A percentile compares a stretch with the other conserved stretches of the same genome.
Conservation (phyloP, 2,113 vertebrate species). For the Vanacampus margaritifer region DNA sequence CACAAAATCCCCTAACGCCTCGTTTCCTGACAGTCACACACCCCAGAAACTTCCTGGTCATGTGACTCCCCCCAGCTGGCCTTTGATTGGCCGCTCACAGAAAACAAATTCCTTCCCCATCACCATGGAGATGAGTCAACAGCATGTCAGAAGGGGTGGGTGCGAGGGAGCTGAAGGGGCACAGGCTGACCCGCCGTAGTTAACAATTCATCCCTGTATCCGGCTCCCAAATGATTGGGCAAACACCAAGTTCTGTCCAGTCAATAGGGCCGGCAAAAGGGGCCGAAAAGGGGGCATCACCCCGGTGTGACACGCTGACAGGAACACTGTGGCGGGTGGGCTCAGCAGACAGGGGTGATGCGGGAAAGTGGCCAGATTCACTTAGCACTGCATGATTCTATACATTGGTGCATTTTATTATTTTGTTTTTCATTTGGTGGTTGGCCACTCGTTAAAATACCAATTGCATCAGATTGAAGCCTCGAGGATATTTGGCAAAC, state of each 20-base stretch:
- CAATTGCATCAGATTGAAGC: neutral
- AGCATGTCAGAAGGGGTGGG: constrained; percentile 43
- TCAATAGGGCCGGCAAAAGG: constrained; percentile 60
- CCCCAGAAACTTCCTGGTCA: constrained; percentile 42
- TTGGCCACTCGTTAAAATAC: neutral
- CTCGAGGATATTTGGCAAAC: constrained; percentile 20
- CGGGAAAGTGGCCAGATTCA: constrained; percentile 29
- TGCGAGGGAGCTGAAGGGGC: constrained; percentile 35
- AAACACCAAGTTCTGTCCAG: constrained; percentile 62
- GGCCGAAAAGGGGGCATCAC: constrained; percentile 62
- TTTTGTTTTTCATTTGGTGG: neutral
- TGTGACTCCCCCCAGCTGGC: constrained; percentile 29
- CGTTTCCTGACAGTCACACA: constrained; percentile 23
- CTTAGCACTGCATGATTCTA: constrained; percentile 13
- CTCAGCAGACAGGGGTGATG: constrained; percentile 22
- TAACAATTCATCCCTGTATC: constrained; percentile 71
- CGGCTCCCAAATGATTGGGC: constrained; percentile 71
- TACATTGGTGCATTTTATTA: neutral
- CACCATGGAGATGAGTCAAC: constrained; percentile 71
- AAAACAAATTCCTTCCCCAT: constrained; percentile 61
- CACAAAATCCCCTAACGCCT: neutral
- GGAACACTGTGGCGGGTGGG: constrained; percentile 44
- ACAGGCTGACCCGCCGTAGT: constrained; percentile 66
- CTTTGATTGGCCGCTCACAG: constrained; percentile 39
- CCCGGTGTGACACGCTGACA: constrained; percentile 53